A percentile compares a stretch with the other conserved stretches of the same genome.
Evolutionary conservation across 2,797 vertebrate species (phyloP).

Genomic region (Bucorvus abyssinicus): DNA sequence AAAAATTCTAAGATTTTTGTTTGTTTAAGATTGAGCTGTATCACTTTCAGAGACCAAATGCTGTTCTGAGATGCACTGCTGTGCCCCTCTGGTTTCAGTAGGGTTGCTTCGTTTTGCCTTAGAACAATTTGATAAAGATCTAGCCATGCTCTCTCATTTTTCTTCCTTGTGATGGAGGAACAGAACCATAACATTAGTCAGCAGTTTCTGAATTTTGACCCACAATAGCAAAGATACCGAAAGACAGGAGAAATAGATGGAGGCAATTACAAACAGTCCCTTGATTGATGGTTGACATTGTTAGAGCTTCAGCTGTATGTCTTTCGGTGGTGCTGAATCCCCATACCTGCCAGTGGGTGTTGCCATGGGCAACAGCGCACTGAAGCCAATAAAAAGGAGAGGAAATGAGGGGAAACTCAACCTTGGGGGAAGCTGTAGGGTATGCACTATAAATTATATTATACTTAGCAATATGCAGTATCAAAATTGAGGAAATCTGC

Average conservation of each 20-base stretch:
- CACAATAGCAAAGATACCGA: constrained; percentile 72
- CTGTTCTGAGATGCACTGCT: neutral
- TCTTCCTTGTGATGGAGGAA: constrained; percentile 42
- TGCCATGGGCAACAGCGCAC: constrained; percentile 79
- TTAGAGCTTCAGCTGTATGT: constrained; percentile 73
- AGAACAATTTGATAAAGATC: constrained; percentile 35
- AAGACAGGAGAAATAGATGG: constrained; percentile 81
- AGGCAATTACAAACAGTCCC: constrained; percentile 78
- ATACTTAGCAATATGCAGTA: constrained; percentile 61
- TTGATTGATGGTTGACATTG: constrained; percentile 84
- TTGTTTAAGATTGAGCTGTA: neutral
- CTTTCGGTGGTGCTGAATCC: constrained; percentile 71
- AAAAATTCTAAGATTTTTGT: neutral
- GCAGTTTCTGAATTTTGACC: constrained; percentile 78
- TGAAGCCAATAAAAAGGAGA: constrained; percentile 77
- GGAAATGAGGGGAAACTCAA: constrained; percentile 74
- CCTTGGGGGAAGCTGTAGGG: constrained; percentile 69
- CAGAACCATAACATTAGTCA: constrained; percentile 74
- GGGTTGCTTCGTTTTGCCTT: neutral
- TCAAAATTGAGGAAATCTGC: constrained; percentile 39
- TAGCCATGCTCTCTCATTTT: neutral
- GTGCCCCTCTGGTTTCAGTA: neutral
- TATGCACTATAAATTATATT: constrained; percentile 73
- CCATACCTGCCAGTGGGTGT: constrained; percentile 72
- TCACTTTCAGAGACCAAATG: neutral